These are phyloP conservation scores for Periparus ater DNA, from an alignment of 2,797 vertebrate species.

Conservation along the genomic window DNA sequence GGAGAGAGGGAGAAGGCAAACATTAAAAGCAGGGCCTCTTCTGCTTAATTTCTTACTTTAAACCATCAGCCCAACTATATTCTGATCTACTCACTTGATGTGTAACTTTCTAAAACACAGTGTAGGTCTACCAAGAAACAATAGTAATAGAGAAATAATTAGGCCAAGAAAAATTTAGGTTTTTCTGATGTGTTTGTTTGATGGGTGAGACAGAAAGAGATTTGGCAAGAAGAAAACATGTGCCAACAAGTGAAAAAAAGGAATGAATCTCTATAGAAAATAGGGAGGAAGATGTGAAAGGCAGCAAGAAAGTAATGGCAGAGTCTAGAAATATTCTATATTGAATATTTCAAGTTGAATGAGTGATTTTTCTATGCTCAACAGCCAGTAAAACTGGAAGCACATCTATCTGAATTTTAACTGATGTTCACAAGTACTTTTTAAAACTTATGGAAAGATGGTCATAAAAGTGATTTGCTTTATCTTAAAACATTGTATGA, in stretches of 20 bases:
- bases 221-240: not conserved
- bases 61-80: not conserved
- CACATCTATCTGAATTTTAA: not conserved
- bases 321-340: not conserved
- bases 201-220: not conserved
- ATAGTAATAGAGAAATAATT: not conserved
- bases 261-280: not conserved
- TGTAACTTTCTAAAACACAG: not conserved
- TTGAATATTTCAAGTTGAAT: not conserved
- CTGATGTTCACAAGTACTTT: not conserved
- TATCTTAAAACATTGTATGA: not conserved
- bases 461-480: not conserved
- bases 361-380: not conserved
- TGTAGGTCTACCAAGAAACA: not conserved
- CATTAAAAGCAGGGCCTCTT: not conserved
- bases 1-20: not conserved
- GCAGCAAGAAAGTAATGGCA: not conserved
- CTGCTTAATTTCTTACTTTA: not conserved
- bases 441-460: not conserved
- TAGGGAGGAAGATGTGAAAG: not conserved
- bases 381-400: not conserved
- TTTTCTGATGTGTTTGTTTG: not conserved
- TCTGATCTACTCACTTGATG: not conserved
- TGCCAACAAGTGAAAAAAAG: not conserved
- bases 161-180: not conserved